A percentile compares a stretch with the other conserved stretches of the same genome.
These are phyloP conservation scores for Polydrusus tereticollis DNA, from an alignment of 2,888 invertebrate genomes.

Conservation along the genomic window DNA sequence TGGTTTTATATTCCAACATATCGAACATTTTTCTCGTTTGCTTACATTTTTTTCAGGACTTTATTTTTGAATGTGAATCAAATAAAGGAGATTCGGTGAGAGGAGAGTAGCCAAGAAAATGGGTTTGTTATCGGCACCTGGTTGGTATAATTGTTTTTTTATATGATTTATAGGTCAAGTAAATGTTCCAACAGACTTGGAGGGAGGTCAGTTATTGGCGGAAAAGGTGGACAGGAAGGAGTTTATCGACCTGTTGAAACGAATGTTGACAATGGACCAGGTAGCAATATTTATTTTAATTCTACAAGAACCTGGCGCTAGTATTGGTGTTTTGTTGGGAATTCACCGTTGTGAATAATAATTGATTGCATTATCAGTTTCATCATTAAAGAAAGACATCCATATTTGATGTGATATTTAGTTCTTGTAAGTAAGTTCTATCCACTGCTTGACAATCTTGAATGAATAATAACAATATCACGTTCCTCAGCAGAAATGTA, in stretches of 20 bases:
- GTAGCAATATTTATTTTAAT: conserved; percentile 69
- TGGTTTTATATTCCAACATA: too few relatives aligned
- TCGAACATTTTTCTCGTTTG: too few relatives aligned
- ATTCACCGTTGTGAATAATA: background rate
- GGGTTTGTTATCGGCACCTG: background rate
- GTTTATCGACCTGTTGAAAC: conserved; percentile 96
- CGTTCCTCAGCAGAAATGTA: too few relatives aligned
- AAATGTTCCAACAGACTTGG: conserved; percentile 96
- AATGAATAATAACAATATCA: too few relatives aligned
- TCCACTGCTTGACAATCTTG: too few relatives aligned
- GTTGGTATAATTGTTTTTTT: background rate
- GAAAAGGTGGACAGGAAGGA: conserved; percentile 98
- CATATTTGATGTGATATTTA: too few relatives aligned
- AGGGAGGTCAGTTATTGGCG: conserved; percentile 95
- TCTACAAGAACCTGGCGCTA: background rate
- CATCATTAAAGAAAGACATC: too few relatives aligned
- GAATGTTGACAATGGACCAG: conserved; percentile 99
- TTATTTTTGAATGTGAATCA: too few relatives aligned
- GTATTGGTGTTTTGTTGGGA: background rate
- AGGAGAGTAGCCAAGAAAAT: background rate
- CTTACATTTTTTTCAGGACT: too few relatives aligned
- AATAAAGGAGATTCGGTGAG: too few relatives aligned
- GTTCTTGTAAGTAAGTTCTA: too few relatives aligned
- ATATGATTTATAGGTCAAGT: conserved; percentile 77
- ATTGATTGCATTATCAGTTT: too few relatives aligned